These are phyloP conservation scores for Oeneis ivallda DNA, from an alignment of 2,888 invertebrate genomes.

Conservation along the genomic window DNA sequence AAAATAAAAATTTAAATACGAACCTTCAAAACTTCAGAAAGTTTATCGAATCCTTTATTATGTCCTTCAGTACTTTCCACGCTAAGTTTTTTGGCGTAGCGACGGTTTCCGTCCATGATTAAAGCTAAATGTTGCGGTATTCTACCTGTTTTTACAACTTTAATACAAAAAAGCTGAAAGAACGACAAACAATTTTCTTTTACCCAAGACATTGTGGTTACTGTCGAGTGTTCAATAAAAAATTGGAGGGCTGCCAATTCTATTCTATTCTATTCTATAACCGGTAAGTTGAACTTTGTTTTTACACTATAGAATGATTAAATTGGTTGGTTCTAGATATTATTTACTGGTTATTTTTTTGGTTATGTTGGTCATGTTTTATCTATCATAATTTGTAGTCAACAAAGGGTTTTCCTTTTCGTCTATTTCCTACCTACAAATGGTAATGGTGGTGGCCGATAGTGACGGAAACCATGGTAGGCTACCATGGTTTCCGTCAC, in stretches of 20 bases:
- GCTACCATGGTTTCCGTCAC: no score
- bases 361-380: no score
- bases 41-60: conserved; percentile 89
- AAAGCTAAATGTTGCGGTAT: conserved; percentile 96
- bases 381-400: no score
- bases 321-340: not conserved
- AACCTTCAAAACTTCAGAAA: conserved; percentile 89
- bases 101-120: conserved; percentile 99
- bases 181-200: conserved; percentile 87
- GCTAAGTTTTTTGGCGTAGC: conserved; percentile 92
- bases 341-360: not conserved
- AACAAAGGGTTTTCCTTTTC: no score
- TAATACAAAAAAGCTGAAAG: conserved; percentile 86
- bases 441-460: no score
- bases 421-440: no score
- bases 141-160: conserved; percentile 89
- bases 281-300: not conserved
- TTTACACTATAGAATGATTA: no score
- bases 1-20: conserved; percentile 21
- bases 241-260: no score
- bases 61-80: conserved; percentile 91
- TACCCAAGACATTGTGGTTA: conserved; percentile 84
- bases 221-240: not conserved
- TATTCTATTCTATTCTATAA: no score
- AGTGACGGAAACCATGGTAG: no score